Base-by-base conservation (phyloP, 1,140 invertebrate genomes). In the Rhynchophorus ferrugineus region DNA sequence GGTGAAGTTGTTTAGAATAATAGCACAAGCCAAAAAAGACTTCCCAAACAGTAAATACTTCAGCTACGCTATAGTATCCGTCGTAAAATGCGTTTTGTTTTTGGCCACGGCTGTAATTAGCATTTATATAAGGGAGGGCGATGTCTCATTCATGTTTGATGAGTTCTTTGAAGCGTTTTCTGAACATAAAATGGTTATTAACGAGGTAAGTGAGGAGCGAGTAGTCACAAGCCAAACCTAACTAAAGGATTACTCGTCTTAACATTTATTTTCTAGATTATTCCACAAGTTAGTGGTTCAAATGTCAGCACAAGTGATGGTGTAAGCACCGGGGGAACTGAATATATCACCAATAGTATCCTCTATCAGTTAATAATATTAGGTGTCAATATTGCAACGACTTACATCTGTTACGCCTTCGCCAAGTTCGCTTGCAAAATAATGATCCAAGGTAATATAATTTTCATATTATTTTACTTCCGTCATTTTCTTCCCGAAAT, bases 401-500 rank as follows among this genome's bases (percentile, higher is more conserved):
- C 83, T 13, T 80, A 85, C 53, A 56, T 84, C 8, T 80, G 80
- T 60, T 89, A 88, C 62, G 76, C 82, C 52, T 81, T 84, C 60
- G 82, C 78, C 17, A 89, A 87, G 75, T 89, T 89, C 61, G 78
- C 87, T 7, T 89, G 85, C 67, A 87, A 87, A 74, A 87, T 90
- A 51, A 78, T 85, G 65, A 89, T 91, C 65, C 87, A 91, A 65
- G 78, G 78, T 37, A 34, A 21, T 3, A 11, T 36, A 47, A 2
- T 1, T 3, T 45, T 2, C 9, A 33, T 33, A 2, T 45, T 17
- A 16, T 46, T 29, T 20, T 3, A 6, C 11, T 42, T 18, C 16
- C 11, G 20, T 42, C 20, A 11, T 18, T 5, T 43, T 7, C 3
- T 5, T 43, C 5, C 9, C 6, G 11, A 6, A 19, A 7, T 35